Conservation (phyloP, 1,140 invertebrate species). For the Temnothorax curvispinosus region DNA sequence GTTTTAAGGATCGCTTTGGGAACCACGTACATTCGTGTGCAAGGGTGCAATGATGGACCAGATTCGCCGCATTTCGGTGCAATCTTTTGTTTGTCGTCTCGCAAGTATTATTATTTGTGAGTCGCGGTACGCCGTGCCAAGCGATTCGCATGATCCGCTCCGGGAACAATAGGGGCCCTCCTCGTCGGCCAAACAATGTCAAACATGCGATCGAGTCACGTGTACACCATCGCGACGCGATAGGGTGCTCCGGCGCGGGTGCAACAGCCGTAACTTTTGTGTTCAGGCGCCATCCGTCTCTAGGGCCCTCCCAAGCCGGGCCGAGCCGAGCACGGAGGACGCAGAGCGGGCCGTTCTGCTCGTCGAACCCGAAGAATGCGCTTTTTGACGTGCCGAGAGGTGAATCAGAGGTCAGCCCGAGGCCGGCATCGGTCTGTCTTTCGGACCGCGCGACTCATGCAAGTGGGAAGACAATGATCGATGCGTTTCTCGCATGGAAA, state of each 20-base stretch:
- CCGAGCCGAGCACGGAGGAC: neutral
- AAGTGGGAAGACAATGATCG: slow-evolving; percentile 44
- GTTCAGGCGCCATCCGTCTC: slow-evolving; percentile 72
- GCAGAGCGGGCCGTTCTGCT: slow-evolving; percentile 44
- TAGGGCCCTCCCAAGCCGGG: neutral
- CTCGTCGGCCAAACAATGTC: slow-evolving; percentile 76
- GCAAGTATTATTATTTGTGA: slow-evolving; percentile 72
- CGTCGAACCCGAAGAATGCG: slow-evolving; percentile 47
- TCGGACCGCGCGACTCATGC: slow-evolving; percentile 15
- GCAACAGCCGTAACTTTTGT: slow-evolving; percentile 80
- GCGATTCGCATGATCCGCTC: slow-evolving; percentile 73
- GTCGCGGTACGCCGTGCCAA: slow-evolving; percentile 11
- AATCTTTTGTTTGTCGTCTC: slow-evolving; percentile 68
- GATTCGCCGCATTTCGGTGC: slow-evolving; percentile 49
- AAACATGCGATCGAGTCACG: slow-evolving; percentile 72
- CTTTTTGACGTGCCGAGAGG: slow-evolving; percentile 52
- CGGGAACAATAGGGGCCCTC: slow-evolving; percentile 75
- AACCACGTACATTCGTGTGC: neutral
- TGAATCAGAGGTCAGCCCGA: slow-evolving; percentile 31
- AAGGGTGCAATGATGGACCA: neutral
- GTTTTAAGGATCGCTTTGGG: neutral
- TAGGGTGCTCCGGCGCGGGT: slow-evolving; percentile 28
- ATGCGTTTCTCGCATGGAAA: slow-evolving; percentile 16
- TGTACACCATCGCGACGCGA: slow-evolving; percentile 61
- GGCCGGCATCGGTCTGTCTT: neutral